phyloP scores from a whole-genome alignment of 2,888 invertebrate species.

The Camptogramma bilineatum region DNA sequence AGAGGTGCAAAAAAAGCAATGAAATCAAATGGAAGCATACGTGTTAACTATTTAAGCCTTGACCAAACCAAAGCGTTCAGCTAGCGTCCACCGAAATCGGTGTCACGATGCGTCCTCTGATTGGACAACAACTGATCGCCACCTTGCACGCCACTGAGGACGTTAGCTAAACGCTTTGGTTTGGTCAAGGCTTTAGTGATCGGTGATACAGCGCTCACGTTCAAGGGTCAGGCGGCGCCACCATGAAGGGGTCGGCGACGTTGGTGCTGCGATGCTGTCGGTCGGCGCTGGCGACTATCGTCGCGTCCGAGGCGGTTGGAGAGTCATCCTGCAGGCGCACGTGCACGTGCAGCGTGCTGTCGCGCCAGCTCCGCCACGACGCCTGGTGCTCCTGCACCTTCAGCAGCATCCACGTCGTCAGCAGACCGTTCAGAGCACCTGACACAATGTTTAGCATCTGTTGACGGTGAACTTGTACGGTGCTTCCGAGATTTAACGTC shows the following conservation, averaged over 20 bases:
- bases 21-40: too few species aligned
- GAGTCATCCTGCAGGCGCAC: conserved; percentile 65
- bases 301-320: conserved; percentile 52
- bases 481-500: too few species aligned
- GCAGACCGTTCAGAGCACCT: conserved; percentile 76
- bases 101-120: too few species aligned
- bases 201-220: not conserved
- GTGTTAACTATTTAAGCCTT: too few species aligned
- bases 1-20: too few species aligned
- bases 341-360: conserved; percentile 77
- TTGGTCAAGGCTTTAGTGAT: not conserved
- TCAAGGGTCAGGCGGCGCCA: conserved; percentile 46
- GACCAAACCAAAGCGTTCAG: too few species aligned
- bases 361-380: conserved; percentile 80
- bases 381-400: conserved; percentile 81
- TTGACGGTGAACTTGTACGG: not conserved
- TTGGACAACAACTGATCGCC: too few species aligned
- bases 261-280: conserved; percentile 63
- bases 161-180: too few species aligned
- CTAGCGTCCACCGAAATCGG: too few species aligned
- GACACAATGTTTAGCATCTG: not conserved
- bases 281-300: conserved; percentile 51
- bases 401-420: conserved; percentile 81
- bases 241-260: conserved; percentile 73
- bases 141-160: too few species aligned